Percentiles rank a stretch among this genome's conserved stretches.
Evolutionary conservation across 2,113 vertebrate genomes (phyloP).

Genomic region (Myrmecophaga tridactyla): DNA sequence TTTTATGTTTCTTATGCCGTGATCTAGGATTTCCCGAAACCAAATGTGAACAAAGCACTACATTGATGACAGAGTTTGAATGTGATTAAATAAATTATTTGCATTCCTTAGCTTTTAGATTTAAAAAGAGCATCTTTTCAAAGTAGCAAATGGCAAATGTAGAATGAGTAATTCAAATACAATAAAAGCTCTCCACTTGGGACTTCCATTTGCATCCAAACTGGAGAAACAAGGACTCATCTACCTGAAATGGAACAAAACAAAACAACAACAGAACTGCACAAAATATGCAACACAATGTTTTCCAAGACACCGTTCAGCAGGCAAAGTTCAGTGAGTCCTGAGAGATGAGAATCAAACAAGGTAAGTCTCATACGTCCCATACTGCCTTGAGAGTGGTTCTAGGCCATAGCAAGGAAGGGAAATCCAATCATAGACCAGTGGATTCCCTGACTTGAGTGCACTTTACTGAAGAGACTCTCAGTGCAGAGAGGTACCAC

Average conservation of each 20-base stretch:
- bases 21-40: background rate
- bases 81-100: background rate
- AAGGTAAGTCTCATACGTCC: fast-evolving
- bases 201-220: background rate
- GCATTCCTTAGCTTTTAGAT: background rate
- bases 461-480: background rate
- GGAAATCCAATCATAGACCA: fast-evolving
- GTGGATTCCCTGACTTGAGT: background rate
- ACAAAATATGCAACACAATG: background rate
- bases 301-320: background rate
- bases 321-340: background rate
- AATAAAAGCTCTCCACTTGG: background rate
- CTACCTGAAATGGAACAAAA: background rate
- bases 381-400: background rate
- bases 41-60: background rate
- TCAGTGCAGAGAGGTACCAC: background rate
- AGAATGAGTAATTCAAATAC: background rate
- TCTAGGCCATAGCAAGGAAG: background rate
- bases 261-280: background rate
- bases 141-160: background rate
- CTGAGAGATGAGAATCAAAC: background rate
- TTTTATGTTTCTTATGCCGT: background rate
- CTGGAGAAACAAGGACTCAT: background rate
- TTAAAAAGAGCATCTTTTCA: background rate
- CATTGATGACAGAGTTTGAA: background rate